A percentile compares a stretch with the other conserved stretches of the same genome.
Conservation (phyloP, 2,888 invertebrate genomes). For the Syrphus vitripennis region DNA sequence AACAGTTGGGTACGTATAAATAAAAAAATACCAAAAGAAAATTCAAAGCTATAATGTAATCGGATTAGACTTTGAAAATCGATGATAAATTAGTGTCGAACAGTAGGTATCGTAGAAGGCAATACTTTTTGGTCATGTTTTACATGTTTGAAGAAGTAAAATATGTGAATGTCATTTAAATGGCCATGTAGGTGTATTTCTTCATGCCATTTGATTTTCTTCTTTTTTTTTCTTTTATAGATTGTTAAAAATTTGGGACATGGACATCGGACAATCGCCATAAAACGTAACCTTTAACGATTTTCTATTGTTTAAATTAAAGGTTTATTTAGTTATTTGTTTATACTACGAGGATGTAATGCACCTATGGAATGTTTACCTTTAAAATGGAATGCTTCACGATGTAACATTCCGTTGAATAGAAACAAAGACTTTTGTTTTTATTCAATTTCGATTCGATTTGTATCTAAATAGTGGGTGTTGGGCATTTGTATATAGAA, state of each 20-base stretch:
- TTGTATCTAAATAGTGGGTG: no score
- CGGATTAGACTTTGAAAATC: slow-evolving; percentile 18
- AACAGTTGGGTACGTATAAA: not conserved
- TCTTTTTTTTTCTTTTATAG: not conserved
- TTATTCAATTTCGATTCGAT: no score
- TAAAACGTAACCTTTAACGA: not conserved
- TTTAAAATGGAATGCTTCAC: no score
- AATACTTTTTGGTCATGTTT: not conserved
- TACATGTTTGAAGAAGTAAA: not conserved
- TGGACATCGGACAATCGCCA: not conserved
- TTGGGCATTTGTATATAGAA: no score
- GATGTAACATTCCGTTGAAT: no score
- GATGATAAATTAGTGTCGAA: not conserved
- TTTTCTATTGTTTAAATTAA: not conserved
- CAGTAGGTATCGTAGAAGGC: not conserved
- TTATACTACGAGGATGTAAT: no score
- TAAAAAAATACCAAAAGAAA: not conserved
- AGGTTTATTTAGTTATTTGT: not conserved
- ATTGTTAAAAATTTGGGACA: not conserved
- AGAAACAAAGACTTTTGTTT: no score
- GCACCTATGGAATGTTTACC: no score
- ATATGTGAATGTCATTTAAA: slow-evolving; percentile 23
- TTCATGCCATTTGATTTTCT: not conserved
- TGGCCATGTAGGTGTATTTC: not conserved
- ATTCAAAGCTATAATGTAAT: slow-evolving; percentile 29